Conservation (phyloP, 2,797 vertebrate genomes). For the Tenualosa thibaudeaui region DNA sequence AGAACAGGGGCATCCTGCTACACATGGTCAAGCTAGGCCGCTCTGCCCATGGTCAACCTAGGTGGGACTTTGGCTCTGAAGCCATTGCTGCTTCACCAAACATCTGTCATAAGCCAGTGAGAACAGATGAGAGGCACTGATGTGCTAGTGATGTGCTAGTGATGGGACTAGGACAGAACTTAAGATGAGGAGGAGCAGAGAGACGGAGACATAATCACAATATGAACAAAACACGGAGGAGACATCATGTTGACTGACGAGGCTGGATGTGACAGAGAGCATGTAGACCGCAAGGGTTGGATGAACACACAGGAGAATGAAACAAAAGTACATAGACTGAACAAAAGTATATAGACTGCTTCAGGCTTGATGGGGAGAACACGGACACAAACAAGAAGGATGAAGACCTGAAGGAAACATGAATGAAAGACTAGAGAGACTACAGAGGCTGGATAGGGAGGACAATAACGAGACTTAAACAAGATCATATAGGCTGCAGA, state of each 20-base stretch:
- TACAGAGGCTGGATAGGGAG: neutral
- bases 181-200: neutral
- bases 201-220: neutral
- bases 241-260: neutral
- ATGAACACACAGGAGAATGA: too few relatives aligned
- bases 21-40: too few relatives aligned
- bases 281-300: neutral
- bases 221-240: neutral
- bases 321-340: too few relatives aligned
- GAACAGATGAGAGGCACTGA: neutral
- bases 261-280: neutral
- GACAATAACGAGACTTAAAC: neutral
- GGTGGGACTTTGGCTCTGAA: too few relatives aligned
- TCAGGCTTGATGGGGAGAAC: too few relatives aligned
- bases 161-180: neutral
- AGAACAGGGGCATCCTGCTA: neutral
- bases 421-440: neutral
- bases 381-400: too few relatives aligned
- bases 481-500: neutral
- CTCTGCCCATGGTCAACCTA: too few relatives aligned
- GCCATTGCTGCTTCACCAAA: neutral
- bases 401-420: neutral
- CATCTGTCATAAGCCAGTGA: neutral
- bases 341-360: too few relatives aligned
- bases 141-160: neutral